A percentile compares a stretch with the other conserved stretches of the same genome.
Evolutionary conservation across 2,113 vertebrate species (phyloP).

Genomic region (Corythornis madagascariensis): DNA sequence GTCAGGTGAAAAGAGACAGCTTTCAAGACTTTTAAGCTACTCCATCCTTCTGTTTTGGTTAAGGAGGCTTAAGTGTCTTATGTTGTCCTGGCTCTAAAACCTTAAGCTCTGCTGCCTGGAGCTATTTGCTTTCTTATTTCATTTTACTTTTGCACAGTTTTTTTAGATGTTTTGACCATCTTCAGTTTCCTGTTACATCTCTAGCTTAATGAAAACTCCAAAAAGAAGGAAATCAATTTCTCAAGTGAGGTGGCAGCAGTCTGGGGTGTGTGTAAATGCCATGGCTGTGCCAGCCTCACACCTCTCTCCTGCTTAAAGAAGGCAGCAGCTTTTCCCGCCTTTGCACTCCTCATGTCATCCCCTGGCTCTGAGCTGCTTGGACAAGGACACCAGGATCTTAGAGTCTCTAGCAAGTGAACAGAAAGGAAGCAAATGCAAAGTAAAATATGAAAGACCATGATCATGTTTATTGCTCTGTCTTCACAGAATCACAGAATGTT

Average conservation of each 20-base stretch:
- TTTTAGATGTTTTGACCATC: neutral
- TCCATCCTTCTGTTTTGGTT: neutral
- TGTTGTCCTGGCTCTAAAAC: neutral
- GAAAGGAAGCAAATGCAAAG: neutral
- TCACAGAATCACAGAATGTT: neutral
- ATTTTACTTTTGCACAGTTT: neutral
- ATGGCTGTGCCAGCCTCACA: neutral
- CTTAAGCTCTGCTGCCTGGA: neutral
- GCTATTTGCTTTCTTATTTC: neutral
- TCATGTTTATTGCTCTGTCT: neutral
- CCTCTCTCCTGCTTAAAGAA: neutral
- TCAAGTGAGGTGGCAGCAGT: neutral
- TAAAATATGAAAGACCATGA: neutral
- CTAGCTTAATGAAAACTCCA: neutral
- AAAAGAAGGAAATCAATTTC: neutral
- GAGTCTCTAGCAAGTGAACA: neutral
- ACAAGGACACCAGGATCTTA: neutral
- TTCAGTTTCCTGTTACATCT: neutral
- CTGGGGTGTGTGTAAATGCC: neutral
- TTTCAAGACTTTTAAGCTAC: neutral
- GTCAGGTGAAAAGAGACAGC: neutral
- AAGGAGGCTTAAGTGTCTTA: neutral
- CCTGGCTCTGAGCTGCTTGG: fast-evolving
- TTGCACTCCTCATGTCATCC: neutral
- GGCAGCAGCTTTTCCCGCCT: neutral